These are phyloP conservation scores for Plebejus anna DNA, from an alignment of 2,888 invertebrate genomes.

Conservation along the genomic window DNA sequence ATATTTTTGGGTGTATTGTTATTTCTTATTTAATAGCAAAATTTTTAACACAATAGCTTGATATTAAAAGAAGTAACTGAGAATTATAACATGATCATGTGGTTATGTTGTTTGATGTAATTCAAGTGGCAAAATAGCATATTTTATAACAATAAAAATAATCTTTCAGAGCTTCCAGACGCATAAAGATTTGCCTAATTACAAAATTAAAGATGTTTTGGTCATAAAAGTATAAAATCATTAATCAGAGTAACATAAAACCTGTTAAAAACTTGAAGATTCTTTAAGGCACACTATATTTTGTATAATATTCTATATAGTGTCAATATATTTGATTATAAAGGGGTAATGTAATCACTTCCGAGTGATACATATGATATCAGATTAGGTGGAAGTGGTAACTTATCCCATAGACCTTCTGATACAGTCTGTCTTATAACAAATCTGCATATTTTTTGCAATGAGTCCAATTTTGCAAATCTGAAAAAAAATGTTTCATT, in stretches of 20 bases:
- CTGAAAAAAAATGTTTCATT: constrained; percentile 60
- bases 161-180: too few species aligned
- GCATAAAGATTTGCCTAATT: too few species aligned
- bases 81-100: background rate
- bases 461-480: constrained; percentile 83
- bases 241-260: background rate
- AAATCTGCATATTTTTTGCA: constrained; percentile 87
- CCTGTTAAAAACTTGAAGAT: constrained; percentile 32
- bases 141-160: background rate
- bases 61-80: background rate
- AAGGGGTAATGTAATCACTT: constrained; percentile 73
- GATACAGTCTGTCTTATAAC: constrained; percentile 85
- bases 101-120: too few species aligned
- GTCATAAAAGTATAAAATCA: background rate
- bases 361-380: constrained; percentile 66
- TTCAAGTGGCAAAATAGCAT: background rate
- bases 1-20: background rate
- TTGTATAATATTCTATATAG: constrained; percentile 28
- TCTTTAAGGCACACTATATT: constrained; percentile 51
- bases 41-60: background rate
- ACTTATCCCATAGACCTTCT: constrained; percentile 82
- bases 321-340: constrained; percentile 44
- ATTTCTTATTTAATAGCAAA: background rate
- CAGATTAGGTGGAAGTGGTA: constrained; percentile 81
- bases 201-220: background rate